These are phyloP conservation scores for Lithobates pipiens DNA, from an alignment of 2,797 vertebrate species.

Conservation along the genomic window DNA sequence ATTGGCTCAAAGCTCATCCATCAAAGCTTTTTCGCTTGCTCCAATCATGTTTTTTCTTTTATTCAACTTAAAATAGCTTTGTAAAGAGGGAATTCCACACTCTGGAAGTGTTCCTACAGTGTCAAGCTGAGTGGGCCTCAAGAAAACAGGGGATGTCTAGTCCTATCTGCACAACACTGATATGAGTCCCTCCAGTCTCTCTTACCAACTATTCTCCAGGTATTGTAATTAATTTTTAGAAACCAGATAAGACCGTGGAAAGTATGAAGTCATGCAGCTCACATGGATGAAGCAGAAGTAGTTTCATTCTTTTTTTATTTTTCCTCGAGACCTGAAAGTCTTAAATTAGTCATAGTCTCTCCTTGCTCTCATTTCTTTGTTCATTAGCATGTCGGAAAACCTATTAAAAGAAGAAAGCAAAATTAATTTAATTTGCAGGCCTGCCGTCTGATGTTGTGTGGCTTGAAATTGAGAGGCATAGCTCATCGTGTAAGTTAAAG, in stretches of 20 bases:
- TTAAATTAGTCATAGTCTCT: slow-evolving; percentile 61
- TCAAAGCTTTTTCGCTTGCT: background rate
- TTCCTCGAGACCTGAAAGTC: slow-evolving; percentile 39
- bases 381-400: slow-evolving; percentile 62
- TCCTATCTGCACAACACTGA: slow-evolving; percentile 5
- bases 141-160: background rate
- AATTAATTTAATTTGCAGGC: slow-evolving; percentile 61
- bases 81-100: slow-evolving; percentile 11
- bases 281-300: slow-evolving; percentile 23
- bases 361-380: slow-evolving; percentile 61
- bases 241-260: slow-evolving; percentile 42
- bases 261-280: slow-evolving; percentile 27
- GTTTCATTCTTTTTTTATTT: slow-evolving; percentile 11
- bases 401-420: slow-evolving; percentile 64
- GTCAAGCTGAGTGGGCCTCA: background rate
- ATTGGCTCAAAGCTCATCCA: background rate
- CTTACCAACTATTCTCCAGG: slow-evolving; percentile 27
- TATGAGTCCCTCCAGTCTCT: slow-evolving; percentile 13
- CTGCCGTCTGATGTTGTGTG: slow-evolving; percentile 53
- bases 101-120: slow-evolving; percentile 6
- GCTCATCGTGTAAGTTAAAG: slow-evolving; percentile 53
- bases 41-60: background rate
- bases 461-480: slow-evolving; percentile 61
- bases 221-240: slow-evolving; percentile 52
- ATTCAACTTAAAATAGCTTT: background rate